phyloP scores from a whole-genome alignment of 2,888 invertebrate genomes.

The Aporophyla nigra region DNA sequence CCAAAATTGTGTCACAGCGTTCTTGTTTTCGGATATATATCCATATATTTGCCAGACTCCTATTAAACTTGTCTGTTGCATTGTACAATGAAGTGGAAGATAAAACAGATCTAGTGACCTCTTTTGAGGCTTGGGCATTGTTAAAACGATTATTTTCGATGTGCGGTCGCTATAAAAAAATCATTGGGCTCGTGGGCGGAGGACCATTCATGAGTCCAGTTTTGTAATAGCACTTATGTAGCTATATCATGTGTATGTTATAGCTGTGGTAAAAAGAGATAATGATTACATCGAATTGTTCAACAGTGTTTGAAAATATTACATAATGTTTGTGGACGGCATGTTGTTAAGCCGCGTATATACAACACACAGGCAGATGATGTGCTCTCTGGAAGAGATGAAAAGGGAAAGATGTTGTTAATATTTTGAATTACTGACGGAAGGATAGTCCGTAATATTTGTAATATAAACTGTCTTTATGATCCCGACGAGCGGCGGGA shows the following conservation, averaged over 20 bases:
- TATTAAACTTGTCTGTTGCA: slow-evolving; percentile 43
- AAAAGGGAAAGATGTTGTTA: neutral
- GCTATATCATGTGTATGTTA: slow-evolving; percentile 53
- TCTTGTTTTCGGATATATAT: slow-evolving; percentile 39
- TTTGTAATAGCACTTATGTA: slow-evolving; percentile 71
- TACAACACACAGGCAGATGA: slow-evolving; percentile 11
- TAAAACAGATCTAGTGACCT: slow-evolving; percentile 73
- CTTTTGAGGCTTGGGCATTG: slow-evolving; percentile 79
- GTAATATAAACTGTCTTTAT: slow-evolving; percentile 28
- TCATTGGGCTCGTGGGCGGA: slow-evolving; percentile 73
- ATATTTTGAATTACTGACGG: slow-evolving; percentile 10
- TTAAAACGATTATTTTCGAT: slow-evolving; percentile 86
- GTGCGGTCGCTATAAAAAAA: slow-evolving; percentile 71
- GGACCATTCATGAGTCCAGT: slow-evolving; percentile 78
- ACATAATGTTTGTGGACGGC: slow-evolving; percentile 44
- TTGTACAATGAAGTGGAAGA: slow-evolving; percentile 53
- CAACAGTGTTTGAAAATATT: slow-evolving; percentile 53
- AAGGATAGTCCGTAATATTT: slow-evolving; percentile 21
- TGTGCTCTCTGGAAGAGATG: slow-evolving; percentile 13
- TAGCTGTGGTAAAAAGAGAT: slow-evolving; percentile 55
- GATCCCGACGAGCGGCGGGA: slow-evolving; percentile 21
- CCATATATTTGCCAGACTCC: slow-evolving; percentile 30
- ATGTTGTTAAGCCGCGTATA: slow-evolving; percentile 23
- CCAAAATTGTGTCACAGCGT: slow-evolving; percentile 54
- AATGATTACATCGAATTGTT: slow-evolving; percentile 57